These are phyloP conservation scores for Cephus nigrinus DNA, from an alignment of 2,888 invertebrate species.

Conservation along the genomic window DNA sequence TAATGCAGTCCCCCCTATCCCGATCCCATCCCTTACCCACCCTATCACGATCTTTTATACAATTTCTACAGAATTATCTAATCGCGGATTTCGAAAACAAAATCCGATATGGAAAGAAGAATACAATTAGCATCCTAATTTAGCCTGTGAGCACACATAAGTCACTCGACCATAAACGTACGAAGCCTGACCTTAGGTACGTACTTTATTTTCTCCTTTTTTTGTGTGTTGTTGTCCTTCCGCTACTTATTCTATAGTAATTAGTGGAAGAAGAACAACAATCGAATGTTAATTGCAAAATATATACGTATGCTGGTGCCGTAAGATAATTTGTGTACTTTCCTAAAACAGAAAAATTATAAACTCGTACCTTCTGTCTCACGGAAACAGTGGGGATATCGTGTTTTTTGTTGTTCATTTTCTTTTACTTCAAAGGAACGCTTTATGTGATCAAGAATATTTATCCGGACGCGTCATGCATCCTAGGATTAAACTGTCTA, in stretches of 20 bases:
- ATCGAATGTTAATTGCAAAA: background rate
- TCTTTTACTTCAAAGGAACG: background rate
- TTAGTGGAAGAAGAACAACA: background rate
- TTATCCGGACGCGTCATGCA: background rate
- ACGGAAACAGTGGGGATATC: constrained; percentile 10
- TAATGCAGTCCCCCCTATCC: background rate
- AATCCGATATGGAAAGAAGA: background rate
- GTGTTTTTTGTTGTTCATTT: background rate
- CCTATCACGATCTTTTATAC: background rate
- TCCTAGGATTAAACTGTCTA: background rate
- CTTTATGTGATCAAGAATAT: background rate
- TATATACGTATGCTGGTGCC: background rate
- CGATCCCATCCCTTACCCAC: background rate
- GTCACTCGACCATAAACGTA: background rate
- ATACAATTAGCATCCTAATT: background rate
- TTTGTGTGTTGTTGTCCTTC: background rate
- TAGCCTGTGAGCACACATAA: background rate
- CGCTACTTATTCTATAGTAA: background rate
- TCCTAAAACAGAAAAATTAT: constrained; percentile 22
- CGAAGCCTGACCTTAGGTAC: background rate
- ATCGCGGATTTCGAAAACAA: background rate
- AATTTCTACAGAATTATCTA: background rate
- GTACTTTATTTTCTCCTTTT: background rate
- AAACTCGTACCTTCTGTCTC: constrained; percentile 8
- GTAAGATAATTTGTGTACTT: background rate